Percentiles rank a stretch among this genome's conserved stretches.
These are phyloP conservation scores for Lepidocyrtoides sp. DNA, from an alignment of 2,888 invertebrate species.

Conservation along the genomic window DNA sequence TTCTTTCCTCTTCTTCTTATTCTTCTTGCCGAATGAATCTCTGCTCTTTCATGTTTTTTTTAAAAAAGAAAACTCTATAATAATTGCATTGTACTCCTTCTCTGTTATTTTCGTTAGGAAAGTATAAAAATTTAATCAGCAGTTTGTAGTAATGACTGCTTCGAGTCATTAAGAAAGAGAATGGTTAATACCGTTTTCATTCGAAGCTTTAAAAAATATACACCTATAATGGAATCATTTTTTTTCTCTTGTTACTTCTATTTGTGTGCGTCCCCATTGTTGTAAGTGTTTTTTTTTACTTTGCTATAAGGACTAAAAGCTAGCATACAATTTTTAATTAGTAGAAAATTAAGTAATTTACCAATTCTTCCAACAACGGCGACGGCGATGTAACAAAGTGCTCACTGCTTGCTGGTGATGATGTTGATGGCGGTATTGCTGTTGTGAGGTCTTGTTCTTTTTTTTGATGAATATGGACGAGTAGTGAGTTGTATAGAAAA, in stretches of 20 bases:
- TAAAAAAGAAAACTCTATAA: neutral
- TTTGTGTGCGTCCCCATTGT: slow-evolving; percentile 28
- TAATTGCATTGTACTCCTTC: slow-evolving; percentile 51
- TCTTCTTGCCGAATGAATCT: slow-evolving; percentile 41
- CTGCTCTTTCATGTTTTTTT: slow-evolving; percentile 27
- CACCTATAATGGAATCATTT: slow-evolving; percentile 54
- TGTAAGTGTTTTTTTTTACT: neutral
- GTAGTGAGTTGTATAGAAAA: slow-evolving; percentile 5
- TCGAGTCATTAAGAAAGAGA: slow-evolving; percentile 75
- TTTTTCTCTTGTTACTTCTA: slow-evolving; percentile 34
- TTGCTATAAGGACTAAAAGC: neutral
- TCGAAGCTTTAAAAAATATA: slow-evolving; percentile 60
- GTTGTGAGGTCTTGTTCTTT: slow-evolving; percentile 58
- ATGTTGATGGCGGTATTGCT: neutral
- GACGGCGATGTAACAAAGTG: slow-evolving; percentile 13
- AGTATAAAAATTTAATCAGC: slow-evolving; percentile 75
- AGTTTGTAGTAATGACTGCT: slow-evolving; percentile 76
- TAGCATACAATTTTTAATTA: slow-evolving; percentile 74
- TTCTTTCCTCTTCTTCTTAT: slow-evolving; percentile 1
- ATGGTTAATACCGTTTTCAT: slow-evolving; percentile 76
- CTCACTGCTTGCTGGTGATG: neutral
- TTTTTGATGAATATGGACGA: slow-evolving; percentile 29
- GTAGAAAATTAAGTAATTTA: slow-evolving; percentile 77
- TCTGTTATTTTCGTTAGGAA: slow-evolving; percentile 23
- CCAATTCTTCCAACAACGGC: slow-evolving; percentile 69